Evolutionary conservation across 1,140 invertebrate genomes (phyloP).

Genomic region (Andrena cerasifolii): DNA sequence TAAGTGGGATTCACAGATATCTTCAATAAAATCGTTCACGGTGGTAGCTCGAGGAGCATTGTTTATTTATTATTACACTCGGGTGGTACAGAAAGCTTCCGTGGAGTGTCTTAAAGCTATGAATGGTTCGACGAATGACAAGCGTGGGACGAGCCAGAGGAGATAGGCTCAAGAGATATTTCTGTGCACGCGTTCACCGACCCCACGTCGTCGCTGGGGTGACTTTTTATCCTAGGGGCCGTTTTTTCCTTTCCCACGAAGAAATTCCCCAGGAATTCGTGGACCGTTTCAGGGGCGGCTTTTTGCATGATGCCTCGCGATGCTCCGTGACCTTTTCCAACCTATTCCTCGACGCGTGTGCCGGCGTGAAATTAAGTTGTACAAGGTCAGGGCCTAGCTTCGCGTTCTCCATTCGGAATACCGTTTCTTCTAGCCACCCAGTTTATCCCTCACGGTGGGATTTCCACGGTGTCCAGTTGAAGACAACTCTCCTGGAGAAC

Average conservation of each 20-base stretch:
- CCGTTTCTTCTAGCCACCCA: neutral
- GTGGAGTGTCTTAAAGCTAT: neutral
- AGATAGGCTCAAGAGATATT: constrained; percentile 52
- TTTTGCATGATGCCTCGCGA: constrained; percentile 73
- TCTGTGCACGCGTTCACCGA: constrained; percentile 54
- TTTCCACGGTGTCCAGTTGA: no score
- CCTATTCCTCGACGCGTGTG: constrained; percentile 57
- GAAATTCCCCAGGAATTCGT: constrained; percentile 68
- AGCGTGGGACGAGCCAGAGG: constrained; percentile 9
- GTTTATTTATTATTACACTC: no score
- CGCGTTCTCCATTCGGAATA: constrained; percentile 15
- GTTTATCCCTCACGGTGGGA: neutral
- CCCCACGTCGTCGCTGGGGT: constrained; percentile 64
- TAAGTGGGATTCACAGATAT: no score
- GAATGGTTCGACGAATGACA: constrained; percentile 26
- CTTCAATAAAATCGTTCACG: no score
- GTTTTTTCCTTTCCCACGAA: constrained; percentile 54
- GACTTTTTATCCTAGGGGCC: constrained; percentile 71
- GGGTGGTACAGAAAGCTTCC: neutral
- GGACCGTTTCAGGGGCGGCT: constrained; percentile 77
- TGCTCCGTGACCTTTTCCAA: constrained; percentile 76
- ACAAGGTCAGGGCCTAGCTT: constrained; percentile 52
- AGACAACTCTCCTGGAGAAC: neutral
- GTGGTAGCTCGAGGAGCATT: no score
- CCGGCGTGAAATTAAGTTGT: constrained; percentile 57